Conservation (phyloP, 64 coral and sea anemone species). For the Montipora cactus region DNA sequence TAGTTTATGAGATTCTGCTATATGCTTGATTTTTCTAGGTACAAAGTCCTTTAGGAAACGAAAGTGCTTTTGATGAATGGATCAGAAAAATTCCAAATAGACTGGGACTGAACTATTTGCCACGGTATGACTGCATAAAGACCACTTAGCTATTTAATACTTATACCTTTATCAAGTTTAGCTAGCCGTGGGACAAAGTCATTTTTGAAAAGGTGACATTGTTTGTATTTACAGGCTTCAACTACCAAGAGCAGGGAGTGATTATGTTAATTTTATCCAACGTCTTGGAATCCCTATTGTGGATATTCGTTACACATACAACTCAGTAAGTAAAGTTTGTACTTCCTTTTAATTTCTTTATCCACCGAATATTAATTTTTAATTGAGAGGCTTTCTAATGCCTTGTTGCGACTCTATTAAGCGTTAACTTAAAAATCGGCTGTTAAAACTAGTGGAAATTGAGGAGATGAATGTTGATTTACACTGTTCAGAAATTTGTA, state of each 20-base stretch:
- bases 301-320: conserved; percentile 91
- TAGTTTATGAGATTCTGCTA: neutral
- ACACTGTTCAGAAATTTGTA: too few species aligned
- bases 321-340: conserved; percentile 29
- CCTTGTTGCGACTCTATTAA: too few species aligned
- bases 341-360: neutral
- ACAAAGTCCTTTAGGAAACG: conserved; percentile 78
- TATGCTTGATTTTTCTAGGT: conserved; percentile 54
- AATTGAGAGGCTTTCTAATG: too few species aligned
- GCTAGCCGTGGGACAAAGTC: neutral
- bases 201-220: neutral
- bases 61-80: conserved; percentile 89
- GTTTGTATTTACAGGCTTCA: conserved; percentile 56
- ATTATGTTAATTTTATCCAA: conserved; percentile 87
- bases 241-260: conserved; percentile 78
- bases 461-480: too few species aligned
- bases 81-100: conserved; percentile 69
- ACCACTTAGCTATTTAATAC: too few species aligned
- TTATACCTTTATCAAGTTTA: neutral
- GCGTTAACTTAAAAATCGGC: too few species aligned
- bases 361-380: too few species aligned
- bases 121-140: neutral
- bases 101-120: neutral
- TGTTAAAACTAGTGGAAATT: too few species aligned
- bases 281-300: conserved; percentile 89